Percentiles rank a stretch among this genome's conserved stretches.
phyloP scores from a whole-genome alignment of 2,888 invertebrate genomes.

The Endotricha flammealis region DNA sequence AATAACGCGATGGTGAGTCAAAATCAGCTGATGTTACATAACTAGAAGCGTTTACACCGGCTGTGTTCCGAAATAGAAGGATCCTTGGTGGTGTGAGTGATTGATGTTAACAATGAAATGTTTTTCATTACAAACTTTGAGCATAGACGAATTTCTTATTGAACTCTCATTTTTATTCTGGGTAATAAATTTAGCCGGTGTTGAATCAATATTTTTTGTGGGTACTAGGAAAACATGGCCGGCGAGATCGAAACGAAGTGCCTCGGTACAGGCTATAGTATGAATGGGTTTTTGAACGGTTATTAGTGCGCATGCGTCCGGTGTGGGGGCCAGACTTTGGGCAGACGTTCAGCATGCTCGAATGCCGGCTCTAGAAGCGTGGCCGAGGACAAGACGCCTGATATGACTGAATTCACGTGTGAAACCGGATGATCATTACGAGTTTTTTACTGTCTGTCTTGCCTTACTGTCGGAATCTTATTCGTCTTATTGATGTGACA shows the following conservation, averaged over 20 bases:
- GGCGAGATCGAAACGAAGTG: constrained; percentile 24
- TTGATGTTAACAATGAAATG: constrained; percentile 12
- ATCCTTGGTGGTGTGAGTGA: constrained; percentile 36
- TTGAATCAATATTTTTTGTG: constrained; percentile 16
- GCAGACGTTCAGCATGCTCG: constrained; percentile 15
- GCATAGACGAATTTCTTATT: too few relatives aligned
- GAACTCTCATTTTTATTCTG: too few relatives aligned
- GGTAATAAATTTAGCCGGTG: too few relatives aligned
- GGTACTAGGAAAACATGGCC: constrained; percentile 24
- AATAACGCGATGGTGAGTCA: constrained; percentile 93
- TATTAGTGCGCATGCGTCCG: constrained; percentile 40
- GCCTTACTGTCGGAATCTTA: too few relatives aligned
- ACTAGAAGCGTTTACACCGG: constrained; percentile 41
- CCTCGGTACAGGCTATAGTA: constrained; percentile 39
- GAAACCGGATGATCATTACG: too few relatives aligned
- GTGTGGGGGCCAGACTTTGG: constrained; percentile 17
- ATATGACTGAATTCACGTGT: too few relatives aligned
- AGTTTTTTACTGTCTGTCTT: too few relatives aligned
- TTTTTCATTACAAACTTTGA: neutral
- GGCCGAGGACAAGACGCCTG: too few relatives aligned
- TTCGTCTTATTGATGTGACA: too few relatives aligned
- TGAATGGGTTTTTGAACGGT: constrained; percentile 38
- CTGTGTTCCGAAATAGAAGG: constrained; percentile 42
- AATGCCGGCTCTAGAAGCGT: constrained; percentile 1
- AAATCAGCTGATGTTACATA: constrained; percentile 65